Evolutionary conservation across 2,888 invertebrate species (phyloP), one percentile per base, ranked within the genome.

Genomic region (Synanthedon vespiformis): DNA sequence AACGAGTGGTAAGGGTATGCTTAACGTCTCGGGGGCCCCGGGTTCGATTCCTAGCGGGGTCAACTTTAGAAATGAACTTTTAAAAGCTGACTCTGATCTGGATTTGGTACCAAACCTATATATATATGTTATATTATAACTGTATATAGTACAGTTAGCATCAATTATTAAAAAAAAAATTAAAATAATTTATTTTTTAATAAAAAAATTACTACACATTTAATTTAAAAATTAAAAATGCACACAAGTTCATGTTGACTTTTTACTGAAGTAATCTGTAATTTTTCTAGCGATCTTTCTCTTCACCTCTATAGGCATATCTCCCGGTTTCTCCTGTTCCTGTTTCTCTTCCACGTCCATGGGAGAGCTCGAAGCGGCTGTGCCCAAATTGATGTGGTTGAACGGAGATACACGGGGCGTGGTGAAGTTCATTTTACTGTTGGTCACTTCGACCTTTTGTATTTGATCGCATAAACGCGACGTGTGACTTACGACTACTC

Each of bases 191-290:
- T 0, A 8, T 34, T 34, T 34, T 34, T 34, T 34, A 34, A 34
- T 34, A 34, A 22, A 34, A 34, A 34, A 16, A 10, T 10, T 10
- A 34, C 34, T 34, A 34, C 8, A 34, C 34, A 34, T 2, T 34
- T 34, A 10, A 34, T 34, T 34, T 2, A 34, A 34, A 34, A 34
- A 34, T 34, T 34, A 10, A 34, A 8, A 34, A 34, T 34, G 34
- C 34, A n/a, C n/a, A 8, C 8, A 34, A 34, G 1, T 34, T 74
- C 68, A 76, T 60, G 61, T 61, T 2, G 71, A 56, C 58, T 77
- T 81, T 61, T 77, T 83, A 56, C 69, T 65, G 56, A 85, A 87
- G 59, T 83, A 86, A 61, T 86, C 84, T 0, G 87, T 85, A 22
- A 87, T 87, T 72, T 82, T 84, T 52, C 62, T 77, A 8, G 69